A percentile compares a stretch with the other conserved stretches of the same genome.
Conservation (phyloP, 2,888 invertebrate genomes). For the Pilophorus perplexus region DNA sequence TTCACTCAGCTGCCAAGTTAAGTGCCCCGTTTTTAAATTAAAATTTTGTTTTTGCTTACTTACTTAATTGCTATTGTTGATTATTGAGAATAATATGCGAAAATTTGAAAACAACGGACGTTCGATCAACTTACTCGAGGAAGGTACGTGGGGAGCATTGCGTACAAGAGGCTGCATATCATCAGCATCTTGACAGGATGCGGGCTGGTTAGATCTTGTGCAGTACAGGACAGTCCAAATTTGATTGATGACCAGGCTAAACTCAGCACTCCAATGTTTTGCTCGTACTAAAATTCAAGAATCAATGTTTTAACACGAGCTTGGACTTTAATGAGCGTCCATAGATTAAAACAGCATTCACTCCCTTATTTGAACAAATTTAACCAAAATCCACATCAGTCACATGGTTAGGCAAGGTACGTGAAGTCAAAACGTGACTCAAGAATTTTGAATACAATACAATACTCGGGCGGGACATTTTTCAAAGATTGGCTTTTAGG, state of each 20-base stretch:
- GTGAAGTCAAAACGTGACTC: too few species aligned
- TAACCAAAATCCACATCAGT: too few species aligned
- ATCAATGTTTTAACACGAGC: not conserved
- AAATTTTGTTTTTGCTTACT: too few species aligned
- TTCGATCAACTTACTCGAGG: not conserved
- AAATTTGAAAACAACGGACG: not conserved
- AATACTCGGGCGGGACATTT: too few species aligned
- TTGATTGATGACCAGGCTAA: constrained; percentile 59
- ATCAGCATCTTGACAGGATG: constrained; percentile 61
- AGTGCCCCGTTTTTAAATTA: too few species aligned
- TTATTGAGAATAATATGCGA: constrained; percentile 41
- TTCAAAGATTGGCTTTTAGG: too few species aligned
- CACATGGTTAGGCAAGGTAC: too few species aligned
- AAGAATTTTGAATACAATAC: too few species aligned
- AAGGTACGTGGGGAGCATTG: constrained; percentile 49
- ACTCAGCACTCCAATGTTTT: constrained; percentile 60
- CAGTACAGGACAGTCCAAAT: constrained; percentile 58
- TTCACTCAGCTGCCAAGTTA: too few species aligned
- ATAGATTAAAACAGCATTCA: too few species aligned
- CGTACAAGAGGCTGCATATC: constrained; percentile 59
- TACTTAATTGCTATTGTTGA: not conserved
- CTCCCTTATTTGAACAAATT: too few species aligned
- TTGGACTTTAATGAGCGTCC: too few species aligned
- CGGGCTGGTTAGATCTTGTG: constrained; percentile 57
- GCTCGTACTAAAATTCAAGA: constrained; percentile 52